A percentile compares a stretch with the other conserved stretches of the same genome.
These are phyloP conservation scores for Apeira syringaria DNA, from an alignment of 2,888 invertebrate genomes.

Conservation along the genomic window DNA sequence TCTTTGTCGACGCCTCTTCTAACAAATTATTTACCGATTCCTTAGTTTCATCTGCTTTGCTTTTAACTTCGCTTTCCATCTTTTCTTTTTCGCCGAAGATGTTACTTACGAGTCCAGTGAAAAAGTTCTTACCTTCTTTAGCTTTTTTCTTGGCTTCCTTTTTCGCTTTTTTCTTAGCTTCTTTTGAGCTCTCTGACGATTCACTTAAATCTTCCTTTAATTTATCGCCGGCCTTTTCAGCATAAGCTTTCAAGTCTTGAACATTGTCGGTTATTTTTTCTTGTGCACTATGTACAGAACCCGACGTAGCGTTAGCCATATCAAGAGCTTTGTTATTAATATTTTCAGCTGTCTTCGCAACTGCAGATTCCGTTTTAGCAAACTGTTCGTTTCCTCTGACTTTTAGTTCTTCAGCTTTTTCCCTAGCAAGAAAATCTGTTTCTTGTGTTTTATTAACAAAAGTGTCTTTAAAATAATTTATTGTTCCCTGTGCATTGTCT, in stretches of 20 bases:
- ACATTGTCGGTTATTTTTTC: slow-evolving; percentile 51
- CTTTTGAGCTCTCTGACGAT: slow-evolving; percentile 55
- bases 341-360: slow-evolving; percentile 48
- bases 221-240: slow-evolving; percentile 50
- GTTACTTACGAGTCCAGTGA: slow-evolving; percentile 70
- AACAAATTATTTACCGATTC: slow-evolving; percentile 59
- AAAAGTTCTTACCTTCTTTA: slow-evolving; percentile 73
- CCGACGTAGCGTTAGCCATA: slow-evolving; percentile 53
- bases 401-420: slow-evolving; percentile 63
- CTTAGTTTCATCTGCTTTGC: slow-evolving; percentile 63
- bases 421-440: slow-evolving; percentile 64
- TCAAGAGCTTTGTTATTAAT: slow-evolving; percentile 57
- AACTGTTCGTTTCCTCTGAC: slow-evolving; percentile 51
- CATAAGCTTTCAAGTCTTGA: slow-evolving; percentile 50
- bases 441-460: slow-evolving; percentile 64
- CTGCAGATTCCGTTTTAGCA: slow-evolving; percentile 52
- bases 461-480: slow-evolving; percentile 57
- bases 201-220: slow-evolving; percentile 56
- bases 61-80: slow-evolving; percentile 67
- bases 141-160: slow-evolving; percentile 69
- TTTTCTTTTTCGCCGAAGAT: slow-evolving; percentile 77
- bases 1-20: slow-evolving; percentile 59
- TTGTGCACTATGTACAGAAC: slow-evolving; percentile 47
- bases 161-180: slow-evolving; percentile 48
- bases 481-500: slow-evolving; percentile 59